Evolutionary conservation across 1,140 invertebrate genomes (phyloP).

Genomic region (Halesus radiatus): DNA sequence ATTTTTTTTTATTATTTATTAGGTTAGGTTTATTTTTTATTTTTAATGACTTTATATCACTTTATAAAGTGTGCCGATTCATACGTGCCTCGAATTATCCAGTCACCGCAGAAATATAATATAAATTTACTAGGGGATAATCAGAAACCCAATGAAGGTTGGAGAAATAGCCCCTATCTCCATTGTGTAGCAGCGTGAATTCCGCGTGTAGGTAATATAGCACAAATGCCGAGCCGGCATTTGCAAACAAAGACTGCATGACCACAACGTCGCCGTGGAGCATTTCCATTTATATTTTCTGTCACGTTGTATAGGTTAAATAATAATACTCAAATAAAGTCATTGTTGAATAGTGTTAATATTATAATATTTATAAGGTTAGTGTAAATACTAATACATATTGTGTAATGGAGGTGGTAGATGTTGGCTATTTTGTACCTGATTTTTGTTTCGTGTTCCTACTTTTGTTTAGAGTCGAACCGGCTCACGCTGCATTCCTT

Average conservation of each 20-base stretch:
- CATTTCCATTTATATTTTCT: constrained; percentile 15
- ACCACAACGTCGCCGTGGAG: neutral
- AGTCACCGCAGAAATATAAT: too few relatives aligned
- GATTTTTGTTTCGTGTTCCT: constrained; percentile 27
- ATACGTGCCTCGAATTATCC: too few relatives aligned
- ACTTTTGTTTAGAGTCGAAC: constrained; percentile 5
- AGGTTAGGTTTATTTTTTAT: too few relatives aligned
- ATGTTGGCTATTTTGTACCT: constrained; percentile 35
- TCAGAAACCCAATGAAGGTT: too few relatives aligned
- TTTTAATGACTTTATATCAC: too few relatives aligned
- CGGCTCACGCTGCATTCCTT: neutral
- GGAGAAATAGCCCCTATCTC: too few relatives aligned
- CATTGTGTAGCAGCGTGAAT: too few relatives aligned
- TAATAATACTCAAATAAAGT: constrained; percentile 9
- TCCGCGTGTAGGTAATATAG: too few relatives aligned
- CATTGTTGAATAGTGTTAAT: neutral
- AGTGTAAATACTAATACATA: constrained; percentile 11
- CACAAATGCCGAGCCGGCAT: neutral
- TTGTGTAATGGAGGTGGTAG: constrained; percentile 11
- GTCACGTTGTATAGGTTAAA: neutral
- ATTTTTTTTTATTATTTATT: too few relatives aligned
- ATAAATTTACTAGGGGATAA: too few relatives aligned
- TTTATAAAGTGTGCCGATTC: too few relatives aligned
- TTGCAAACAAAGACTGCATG: constrained; percentile 16
- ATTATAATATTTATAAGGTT: neutral